A percentile compares a stretch with the other conserved stretches of the same genome.
Conservation (phyloP, 2,113 vertebrate genomes). For the Pterocles burchelli region DNA sequence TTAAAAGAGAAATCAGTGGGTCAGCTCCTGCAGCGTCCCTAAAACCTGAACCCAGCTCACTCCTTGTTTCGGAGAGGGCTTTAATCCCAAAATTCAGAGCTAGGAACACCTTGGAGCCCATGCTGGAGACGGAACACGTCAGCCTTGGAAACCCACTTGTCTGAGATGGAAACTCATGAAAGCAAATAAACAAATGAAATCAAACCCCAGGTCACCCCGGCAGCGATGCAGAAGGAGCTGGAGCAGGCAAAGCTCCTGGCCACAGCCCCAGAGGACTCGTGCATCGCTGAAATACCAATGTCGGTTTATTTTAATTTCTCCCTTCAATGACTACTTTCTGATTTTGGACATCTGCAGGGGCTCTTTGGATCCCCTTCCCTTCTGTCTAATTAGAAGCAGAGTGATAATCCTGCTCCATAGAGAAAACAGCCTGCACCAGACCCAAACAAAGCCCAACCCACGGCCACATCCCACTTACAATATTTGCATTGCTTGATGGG, state of each 20-base stretch:
- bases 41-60: not conserved
- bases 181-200: not conserved
- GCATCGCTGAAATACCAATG: not conserved
- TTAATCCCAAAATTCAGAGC: not conserved
- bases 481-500: not conserved
- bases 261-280: not conserved
- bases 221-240: not conserved
- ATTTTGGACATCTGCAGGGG: not conserved
- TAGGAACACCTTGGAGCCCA: not conserved
- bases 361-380: not conserved
- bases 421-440: not conserved
- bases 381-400: not conserved
- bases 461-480: not conserved
- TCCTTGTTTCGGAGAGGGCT: not conserved
- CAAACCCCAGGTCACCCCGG: accelerated
- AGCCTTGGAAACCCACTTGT: not conserved
- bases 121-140: not conserved
- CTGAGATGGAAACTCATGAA: not conserved
- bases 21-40: not conserved
- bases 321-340: not conserved
- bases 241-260: not conserved
- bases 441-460: not conserved
- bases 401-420: not conserved
- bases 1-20: not conserved
- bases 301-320: not conserved